Base-by-base conservation (phyloP, 30 jellyfish, hydroid and myxozoan species). In the Aurelia sp. region DNA sequence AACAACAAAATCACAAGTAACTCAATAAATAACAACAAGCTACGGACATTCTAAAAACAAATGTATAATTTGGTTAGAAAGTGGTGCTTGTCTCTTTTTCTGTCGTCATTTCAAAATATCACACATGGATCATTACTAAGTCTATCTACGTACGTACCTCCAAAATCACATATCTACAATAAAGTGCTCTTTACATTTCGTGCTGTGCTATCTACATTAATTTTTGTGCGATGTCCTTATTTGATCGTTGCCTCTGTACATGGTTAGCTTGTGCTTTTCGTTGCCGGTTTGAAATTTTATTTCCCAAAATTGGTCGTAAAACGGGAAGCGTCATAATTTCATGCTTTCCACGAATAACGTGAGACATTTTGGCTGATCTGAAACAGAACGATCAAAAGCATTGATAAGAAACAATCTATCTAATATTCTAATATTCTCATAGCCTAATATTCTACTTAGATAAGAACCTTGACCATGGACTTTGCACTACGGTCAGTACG, bases 261-360 rank as follows among this genome's bases (percentile, higher is more conserved):
- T 84, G 93, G 22, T 80, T 61, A 0, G 88, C 93, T 22, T 84
- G 93, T 40, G 93, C 88, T 73, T 84, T 84, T 33, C 93, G 50
- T 63, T 84, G 93, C 73, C 93, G 76, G 50, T 61, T 84, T 19
- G 76, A 47, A 67, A 84, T 64, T 30, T 84, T 84, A 15, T 63
- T 76, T 11, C 89, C 89, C 19, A 62, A 74, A 22, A 79, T 79
- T 48, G 93, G 93, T 44, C 86, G 86, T 51, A 84, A 31, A 2
- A 81, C 88, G 3, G 93, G 93, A 21, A 84, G 81, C 13, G 88
- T 60, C 8, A 84, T 69, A 5, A 84, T 84, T 24, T 84, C 88
- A 47, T 72, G 93, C 74, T 72, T 84, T 52, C 68, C 67, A 11
- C 64, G 59, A 4, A 59, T 18, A 17, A 65, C 87, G 0, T 71